Evolutionary conservation across 2,797 vertebrate genomes (phyloP).

Genomic region (Poeciliopsis paucimaculata): DNA sequence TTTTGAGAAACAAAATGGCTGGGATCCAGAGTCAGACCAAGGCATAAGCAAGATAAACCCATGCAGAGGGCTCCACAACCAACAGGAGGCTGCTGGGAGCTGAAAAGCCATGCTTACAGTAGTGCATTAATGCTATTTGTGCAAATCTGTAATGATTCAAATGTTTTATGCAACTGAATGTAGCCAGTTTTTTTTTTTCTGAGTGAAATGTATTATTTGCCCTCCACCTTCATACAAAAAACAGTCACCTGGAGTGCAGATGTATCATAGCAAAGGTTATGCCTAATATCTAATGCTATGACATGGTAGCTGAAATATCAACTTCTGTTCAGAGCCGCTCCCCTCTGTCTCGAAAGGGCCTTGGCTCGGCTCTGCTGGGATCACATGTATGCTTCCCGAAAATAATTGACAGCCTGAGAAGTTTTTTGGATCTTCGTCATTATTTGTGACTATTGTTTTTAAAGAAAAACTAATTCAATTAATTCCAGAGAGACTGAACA

Average conservation of each 20-base stretch:
- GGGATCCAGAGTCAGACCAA: not conserved
- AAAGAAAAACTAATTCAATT: constrained; percentile 19
- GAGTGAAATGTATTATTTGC: not conserved
- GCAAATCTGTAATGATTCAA: not conserved
- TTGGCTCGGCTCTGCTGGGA: not conserved
- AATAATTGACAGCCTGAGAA: not conserved
- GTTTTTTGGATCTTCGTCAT: constrained; percentile 12
- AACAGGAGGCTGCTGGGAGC: not conserved
- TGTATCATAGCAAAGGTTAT: not conserved
- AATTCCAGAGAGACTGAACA: constrained; percentile 14
- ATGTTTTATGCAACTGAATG: not conserved
- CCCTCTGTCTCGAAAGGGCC: not conserved
- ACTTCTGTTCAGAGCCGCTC: not conserved
- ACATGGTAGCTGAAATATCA: not conserved
- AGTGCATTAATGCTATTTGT: not conserved
- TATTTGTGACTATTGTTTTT: not conserved
- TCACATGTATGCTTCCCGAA: not conserved
- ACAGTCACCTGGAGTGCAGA: not conserved
- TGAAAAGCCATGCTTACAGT: not conserved
- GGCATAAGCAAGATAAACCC: not conserved
- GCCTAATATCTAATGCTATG: not conserved
- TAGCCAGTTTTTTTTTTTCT: not conserved
- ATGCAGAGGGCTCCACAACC: not conserved
- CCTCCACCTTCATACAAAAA: not conserved
- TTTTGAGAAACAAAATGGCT: constrained; percentile 9